Evolutionary conservation across 1,140 invertebrate genomes (phyloP).

Genomic region (Lethrus apterus): DNA sequence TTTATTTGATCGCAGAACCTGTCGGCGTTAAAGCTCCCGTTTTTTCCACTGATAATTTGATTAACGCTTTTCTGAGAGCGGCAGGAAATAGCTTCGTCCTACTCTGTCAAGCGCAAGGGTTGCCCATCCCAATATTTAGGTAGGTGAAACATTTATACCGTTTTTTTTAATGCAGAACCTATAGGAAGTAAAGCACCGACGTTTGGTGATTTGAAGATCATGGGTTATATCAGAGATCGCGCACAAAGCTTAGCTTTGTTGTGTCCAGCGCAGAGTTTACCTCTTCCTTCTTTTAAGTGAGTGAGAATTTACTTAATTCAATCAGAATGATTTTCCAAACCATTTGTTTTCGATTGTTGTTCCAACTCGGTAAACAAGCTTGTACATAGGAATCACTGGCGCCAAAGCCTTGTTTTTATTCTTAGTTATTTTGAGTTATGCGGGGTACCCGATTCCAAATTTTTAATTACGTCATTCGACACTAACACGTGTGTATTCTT

Average conservation of each 20-base stretch:
- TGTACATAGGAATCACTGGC: too few species aligned
- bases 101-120: conserved; percentile 68
- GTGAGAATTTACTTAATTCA: conserved; percentile 13
- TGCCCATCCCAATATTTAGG: conserved; percentile 67
- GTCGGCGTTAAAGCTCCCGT: conserved; percentile 44
- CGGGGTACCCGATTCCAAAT: conserved; percentile 64
- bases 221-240: conserved; percentile 33
- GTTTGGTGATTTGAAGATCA: conserved; percentile 51
- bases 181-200: conserved; percentile 60
- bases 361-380: too few species aligned
- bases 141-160: conserved; percentile 28
- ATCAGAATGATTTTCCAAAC: too few species aligned
- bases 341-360: too few species aligned
- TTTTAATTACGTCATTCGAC: conserved; percentile 47
- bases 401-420: too few species aligned
- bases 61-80: conserved; percentile 27
- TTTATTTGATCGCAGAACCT: conserved; percentile 46
- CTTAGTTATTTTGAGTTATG: background rate
- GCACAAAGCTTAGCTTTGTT: conserved; percentile 39
- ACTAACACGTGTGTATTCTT: conserved; percentile 12
- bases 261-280: conserved; percentile 49
- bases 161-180: conserved; percentile 46
- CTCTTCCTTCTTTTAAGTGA: conserved; percentile 45
- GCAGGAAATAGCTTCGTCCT: conserved; percentile 46
- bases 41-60: conserved; percentile 34